These are phyloP conservation scores for Xyrichtys novacula DNA, from an alignment of 2,797 vertebrate species.

Conservation along the genomic window DNA sequence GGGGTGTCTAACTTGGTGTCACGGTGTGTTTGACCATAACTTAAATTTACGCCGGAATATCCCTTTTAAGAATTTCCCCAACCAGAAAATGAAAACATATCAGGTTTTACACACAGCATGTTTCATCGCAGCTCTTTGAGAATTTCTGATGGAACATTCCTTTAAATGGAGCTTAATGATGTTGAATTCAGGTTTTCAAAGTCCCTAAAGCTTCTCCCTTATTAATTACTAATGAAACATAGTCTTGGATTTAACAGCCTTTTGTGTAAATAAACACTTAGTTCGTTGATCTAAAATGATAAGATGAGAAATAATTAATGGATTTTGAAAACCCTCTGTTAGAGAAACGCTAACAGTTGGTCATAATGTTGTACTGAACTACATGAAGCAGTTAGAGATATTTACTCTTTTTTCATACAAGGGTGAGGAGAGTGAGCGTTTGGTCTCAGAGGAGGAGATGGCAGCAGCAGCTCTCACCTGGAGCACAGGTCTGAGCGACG, in stretches of 20 bases:
- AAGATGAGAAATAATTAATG: neutral
- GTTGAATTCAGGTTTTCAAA: neutral
- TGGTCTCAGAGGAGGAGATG: constrained; percentile 88
- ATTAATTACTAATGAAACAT: neutral
- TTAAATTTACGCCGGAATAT: too few species aligned
- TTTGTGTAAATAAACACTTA: neutral
- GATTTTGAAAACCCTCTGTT: too few species aligned
- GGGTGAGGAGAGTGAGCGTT: constrained; percentile 77
- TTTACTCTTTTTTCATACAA: constrained; percentile 43
- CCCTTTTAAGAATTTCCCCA: too few species aligned
- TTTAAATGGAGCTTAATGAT: neutral
- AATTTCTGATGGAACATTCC: too few species aligned
- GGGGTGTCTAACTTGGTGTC: too few species aligned
- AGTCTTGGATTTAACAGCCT: neutral
- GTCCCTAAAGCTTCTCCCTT: neutral
- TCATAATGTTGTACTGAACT: neutral
- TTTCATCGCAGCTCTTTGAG: too few species aligned
- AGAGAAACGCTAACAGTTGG: neutral
- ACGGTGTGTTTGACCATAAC: too few species aligned
- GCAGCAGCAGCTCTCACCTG: constrained; percentile 82
- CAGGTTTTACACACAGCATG: too few species aligned
- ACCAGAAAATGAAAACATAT: too few species aligned
- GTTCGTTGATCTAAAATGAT: neutral
- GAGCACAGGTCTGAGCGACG: constrained; percentile 68
- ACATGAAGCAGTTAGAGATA: neutral